Conservation (phyloP, 2,888 invertebrate species). For the Agapetus fuscipes region DNA sequence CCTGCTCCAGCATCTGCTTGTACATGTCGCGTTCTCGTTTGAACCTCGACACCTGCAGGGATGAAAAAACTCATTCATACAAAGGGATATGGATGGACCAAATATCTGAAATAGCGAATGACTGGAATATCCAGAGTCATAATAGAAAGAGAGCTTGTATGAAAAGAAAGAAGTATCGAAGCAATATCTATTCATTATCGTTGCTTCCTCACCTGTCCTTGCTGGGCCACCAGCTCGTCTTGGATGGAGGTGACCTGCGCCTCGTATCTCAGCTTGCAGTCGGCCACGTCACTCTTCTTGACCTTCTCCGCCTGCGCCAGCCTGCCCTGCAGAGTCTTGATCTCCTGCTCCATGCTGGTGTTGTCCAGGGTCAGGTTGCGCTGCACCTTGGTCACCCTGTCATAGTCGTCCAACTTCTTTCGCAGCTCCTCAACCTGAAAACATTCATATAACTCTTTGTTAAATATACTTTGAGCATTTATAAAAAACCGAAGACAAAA, state of each 20-base stretch:
- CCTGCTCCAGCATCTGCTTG: constrained; percentile 81
- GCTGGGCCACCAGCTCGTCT: constrained; percentile 74
- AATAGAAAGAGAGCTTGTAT: too few relatives aligned
- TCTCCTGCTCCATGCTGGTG: constrained; percentile 63
- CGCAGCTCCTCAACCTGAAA: constrained; percentile 66
- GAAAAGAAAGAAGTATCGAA: too few relatives aligned
- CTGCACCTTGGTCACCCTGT: constrained; percentile 74
- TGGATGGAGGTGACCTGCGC: constrained; percentile 71
- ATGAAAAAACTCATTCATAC: not conserved
- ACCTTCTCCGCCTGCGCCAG: constrained; percentile 59
- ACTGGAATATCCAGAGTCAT: too few relatives aligned
- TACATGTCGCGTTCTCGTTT: constrained; percentile 83
- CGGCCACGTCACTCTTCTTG: constrained; percentile 67
- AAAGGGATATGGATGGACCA: too few relatives aligned
- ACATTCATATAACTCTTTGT: too few relatives aligned
- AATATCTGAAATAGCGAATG: too few relatives aligned
- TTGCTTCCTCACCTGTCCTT: constrained; percentile 65
- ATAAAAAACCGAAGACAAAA: too few relatives aligned
- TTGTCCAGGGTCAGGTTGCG: constrained; percentile 68
- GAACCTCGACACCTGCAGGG: constrained; percentile 53
- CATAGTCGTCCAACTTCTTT: constrained; percentile 75
- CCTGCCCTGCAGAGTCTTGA: constrained; percentile 57
- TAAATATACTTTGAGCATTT: too few relatives aligned
- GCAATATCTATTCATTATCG: too few relatives aligned
- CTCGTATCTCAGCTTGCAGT: constrained; percentile 77